These are phyloP conservation scores for Mellivora capensis DNA, from an alignment of 2,113 vertebrate species.

Conservation along the genomic window DNA sequence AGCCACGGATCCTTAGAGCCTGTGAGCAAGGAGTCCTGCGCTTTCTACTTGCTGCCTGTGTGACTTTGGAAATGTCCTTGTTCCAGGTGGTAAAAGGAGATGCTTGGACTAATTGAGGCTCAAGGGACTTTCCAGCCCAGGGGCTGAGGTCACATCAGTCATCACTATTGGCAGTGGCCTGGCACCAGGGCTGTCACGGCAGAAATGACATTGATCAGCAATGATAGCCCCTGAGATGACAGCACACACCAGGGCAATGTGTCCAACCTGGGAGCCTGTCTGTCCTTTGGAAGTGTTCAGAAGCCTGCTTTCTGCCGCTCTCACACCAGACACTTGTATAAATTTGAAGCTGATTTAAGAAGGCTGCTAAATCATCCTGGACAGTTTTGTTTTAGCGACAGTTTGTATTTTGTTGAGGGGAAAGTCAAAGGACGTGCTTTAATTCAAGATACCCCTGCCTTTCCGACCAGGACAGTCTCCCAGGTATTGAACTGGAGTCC, in stretches of 20 bases:
- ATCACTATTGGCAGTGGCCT: background rate
- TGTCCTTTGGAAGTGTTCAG: background rate
- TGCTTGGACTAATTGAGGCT: slow-evolving; percentile 30
- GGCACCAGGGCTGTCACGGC: background rate
- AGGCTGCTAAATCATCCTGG: slow-evolving; percentile 27
- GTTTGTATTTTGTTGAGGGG: slow-evolving; percentile 15
- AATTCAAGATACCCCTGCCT: background rate
- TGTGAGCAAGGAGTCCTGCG: background rate
- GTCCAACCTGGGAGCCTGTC: background rate
- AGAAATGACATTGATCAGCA: slow-evolving; percentile 36
- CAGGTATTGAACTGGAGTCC: background rate
- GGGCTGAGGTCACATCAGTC: slow-evolving; percentile 1
- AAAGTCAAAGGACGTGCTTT: slow-evolving; percentile 34
- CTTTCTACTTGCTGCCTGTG: background rate
- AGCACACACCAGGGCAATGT: background rate
- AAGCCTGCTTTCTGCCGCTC: background rate
- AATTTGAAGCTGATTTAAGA: slow-evolving; percentile 9
- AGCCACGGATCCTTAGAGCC: background rate
- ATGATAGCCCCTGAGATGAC: background rate
- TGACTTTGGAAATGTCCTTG: slow-evolving; percentile 53
- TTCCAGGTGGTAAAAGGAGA: background rate
- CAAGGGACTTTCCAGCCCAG: slow-evolving; percentile 43
- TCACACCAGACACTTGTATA: background rate
- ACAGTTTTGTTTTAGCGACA: background rate
- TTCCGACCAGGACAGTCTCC: background rate